Conservation (phyloP, 2,888 invertebrate genomes). For the Thymelicus lineola region DNA sequence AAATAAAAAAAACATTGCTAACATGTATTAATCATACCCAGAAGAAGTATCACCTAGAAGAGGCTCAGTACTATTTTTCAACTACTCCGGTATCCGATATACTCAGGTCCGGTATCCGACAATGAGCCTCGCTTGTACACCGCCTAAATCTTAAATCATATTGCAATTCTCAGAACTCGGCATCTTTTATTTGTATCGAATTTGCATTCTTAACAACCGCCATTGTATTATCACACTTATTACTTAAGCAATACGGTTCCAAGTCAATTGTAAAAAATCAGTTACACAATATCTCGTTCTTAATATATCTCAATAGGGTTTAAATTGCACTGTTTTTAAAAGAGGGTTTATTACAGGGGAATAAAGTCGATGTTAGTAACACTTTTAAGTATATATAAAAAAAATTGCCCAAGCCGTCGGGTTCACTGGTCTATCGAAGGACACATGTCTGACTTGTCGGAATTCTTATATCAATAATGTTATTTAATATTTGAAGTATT, state of each 20-base stretch:
- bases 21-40: no score
- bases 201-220: constrained; percentile 9
- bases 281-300: neutral
- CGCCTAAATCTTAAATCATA: constrained; percentile 23
- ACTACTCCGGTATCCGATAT: no score
- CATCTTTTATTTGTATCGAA: constrained; percentile 30
- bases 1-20: no score
- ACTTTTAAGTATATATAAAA: neutral
- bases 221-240: neutral
- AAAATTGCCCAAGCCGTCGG: neutral
- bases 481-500: neutral
- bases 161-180: constrained; percentile 19
- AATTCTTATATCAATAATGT: neutral
- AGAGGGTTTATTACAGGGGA: neutral
- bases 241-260: neutral
- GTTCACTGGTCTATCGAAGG: constrained; percentile 6
- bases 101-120: neutral
- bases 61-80: no score
- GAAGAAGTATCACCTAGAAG: no score
- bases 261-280: neutral
- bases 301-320: neutral
- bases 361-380: neutral
- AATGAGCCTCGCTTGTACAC: neutral
- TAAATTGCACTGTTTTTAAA: neutral
- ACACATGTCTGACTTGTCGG: neutral